Evolutionary conservation across 2,113 vertebrate genomes (phyloP), one percentile per base, ranked within the genome.

Genomic region (Pardalotus punctatus): DNA sequence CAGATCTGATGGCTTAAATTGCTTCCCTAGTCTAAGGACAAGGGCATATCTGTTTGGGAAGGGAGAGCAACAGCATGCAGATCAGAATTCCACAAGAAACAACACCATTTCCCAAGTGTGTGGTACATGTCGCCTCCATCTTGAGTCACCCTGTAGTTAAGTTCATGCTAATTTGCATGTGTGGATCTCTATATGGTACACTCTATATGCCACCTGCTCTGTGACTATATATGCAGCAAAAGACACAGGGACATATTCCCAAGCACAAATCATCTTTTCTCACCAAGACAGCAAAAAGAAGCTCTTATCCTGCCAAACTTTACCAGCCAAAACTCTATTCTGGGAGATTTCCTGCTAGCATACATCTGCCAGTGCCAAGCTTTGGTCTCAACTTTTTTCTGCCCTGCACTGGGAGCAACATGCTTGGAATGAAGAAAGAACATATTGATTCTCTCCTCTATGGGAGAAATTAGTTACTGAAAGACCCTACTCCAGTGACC

Each of bases 171-270:
- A 91, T 77, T 66, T 66, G 29, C 76, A 92, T 70, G 43, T 64
- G 76, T 80, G 67, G 42, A 88, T 90, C 28, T 66, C 64, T 92
- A 14, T 47, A 64, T 24, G 35, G 45, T 84, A 36, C 28, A 61
- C 86, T 57, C 57, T 93, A 80, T 74, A 77, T 14, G 24, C 90
- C 88, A 93, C 87, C 88, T 83, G 92, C 79, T 90, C 80, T 56
- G 76, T 66, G 58, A 92, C 71, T 84, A 51, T n/a, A 86, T 27
- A 81, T 23, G 51, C 64, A 83, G 36, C 56, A 56, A 66, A 66
- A 80, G 82, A 74, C 74, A 82, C 0, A 3, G 47, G 29, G 71
- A 88, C 56, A 77, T n/a, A 96, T 90, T 91, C 47, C 36, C 60
- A 86, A 83, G 67, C 64, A 80, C 8, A 1, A 91, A 88, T 67